These are phyloP conservation scores for Tortricodes alternella DNA, from an alignment of 2,888 invertebrate genomes.

Conservation along the genomic window DNA sequence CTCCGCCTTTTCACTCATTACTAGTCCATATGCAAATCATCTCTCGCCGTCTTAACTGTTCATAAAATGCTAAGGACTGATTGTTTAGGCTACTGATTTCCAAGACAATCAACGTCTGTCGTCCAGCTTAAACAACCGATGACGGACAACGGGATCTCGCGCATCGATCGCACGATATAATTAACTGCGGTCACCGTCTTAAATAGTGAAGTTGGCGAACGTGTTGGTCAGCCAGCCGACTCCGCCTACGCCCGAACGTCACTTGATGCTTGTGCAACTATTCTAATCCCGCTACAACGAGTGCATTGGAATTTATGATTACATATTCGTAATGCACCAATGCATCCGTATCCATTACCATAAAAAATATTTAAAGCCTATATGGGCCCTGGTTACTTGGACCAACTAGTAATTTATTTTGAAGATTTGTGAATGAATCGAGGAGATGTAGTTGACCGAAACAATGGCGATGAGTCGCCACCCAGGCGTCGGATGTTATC, in stretches of 20 bases:
- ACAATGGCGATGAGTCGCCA: conserved; percentile 67
- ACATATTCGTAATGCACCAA: conserved; percentile 53
- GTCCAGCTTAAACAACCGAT: neutral
- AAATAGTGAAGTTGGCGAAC: conserved; percentile 26
- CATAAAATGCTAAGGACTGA: conserved; percentile 19
- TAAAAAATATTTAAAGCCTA: conserved; percentile 64
- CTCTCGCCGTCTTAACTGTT: conserved; percentile 19
- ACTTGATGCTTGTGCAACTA: conserved; percentile 65
- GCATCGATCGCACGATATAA: conserved; percentile 1
- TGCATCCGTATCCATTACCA: conserved; percentile 65
- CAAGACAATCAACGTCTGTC: conserved; percentile 16
- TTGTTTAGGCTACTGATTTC: conserved; percentile 26
- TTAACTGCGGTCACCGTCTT: conserved; percentile 2
- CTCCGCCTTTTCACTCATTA: conserved; percentile 65
- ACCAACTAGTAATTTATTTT: conserved; percentile 37
- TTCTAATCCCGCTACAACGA: conserved; percentile 45
- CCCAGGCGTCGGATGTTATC: conserved; percentile 68
- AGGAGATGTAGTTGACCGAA: conserved; percentile 49
- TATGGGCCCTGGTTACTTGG: conserved; percentile 27
- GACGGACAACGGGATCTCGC: conserved; percentile 1
- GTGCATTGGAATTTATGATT: conserved; percentile 52
- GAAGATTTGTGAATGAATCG: conserved; percentile 45
- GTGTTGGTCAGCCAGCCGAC: conserved; percentile 36
- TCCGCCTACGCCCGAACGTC: conserved; percentile 58
- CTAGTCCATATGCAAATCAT: conserved; percentile 50